Conservation (phyloP, 2,797 vertebrate genomes). For the Urosaurus nigricauda region DNA sequence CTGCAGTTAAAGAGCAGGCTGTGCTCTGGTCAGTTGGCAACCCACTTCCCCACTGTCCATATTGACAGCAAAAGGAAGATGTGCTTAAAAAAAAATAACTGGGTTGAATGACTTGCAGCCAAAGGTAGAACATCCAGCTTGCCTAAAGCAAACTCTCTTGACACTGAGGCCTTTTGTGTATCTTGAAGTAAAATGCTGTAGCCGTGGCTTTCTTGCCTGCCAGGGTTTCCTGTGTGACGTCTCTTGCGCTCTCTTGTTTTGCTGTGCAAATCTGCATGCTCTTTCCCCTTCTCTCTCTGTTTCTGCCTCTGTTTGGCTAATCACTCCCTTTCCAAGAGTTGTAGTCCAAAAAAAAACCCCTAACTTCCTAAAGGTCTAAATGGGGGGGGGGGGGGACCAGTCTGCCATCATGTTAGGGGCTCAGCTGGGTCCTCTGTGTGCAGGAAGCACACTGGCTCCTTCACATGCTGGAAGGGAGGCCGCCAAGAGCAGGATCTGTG, state of each 20-base stretch:
- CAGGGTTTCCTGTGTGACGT: background rate
- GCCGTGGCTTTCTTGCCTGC: background rate
- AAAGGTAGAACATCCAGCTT: background rate
- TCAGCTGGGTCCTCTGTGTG: background rate
- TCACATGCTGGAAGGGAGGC: background rate
- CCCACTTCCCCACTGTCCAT: background rate
- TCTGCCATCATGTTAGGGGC: background rate
- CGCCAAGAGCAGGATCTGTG: background rate
- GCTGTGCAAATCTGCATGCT: background rate
- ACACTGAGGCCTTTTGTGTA: constrained; percentile 17
- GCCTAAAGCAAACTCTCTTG: background rate
- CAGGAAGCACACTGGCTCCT: background rate
- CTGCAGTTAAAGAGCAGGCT: background rate
- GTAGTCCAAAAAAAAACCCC: background rate
- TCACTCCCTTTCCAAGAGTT: background rate
- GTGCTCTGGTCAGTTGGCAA: background rate
- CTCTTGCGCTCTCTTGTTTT: background rate
- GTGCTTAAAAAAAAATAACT: background rate
- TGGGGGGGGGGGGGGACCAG: background rate
- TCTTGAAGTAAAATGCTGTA: background rate
- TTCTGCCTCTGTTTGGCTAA: background rate
- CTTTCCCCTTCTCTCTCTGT: background rate
- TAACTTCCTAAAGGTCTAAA: background rate
- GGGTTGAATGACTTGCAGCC: background rate
- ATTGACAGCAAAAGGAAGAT: background rate